These are phyloP conservation scores for Cervus canadensis DNA, from an alignment of 2,113 vertebrate genomes.

Conservation along the genomic window DNA sequence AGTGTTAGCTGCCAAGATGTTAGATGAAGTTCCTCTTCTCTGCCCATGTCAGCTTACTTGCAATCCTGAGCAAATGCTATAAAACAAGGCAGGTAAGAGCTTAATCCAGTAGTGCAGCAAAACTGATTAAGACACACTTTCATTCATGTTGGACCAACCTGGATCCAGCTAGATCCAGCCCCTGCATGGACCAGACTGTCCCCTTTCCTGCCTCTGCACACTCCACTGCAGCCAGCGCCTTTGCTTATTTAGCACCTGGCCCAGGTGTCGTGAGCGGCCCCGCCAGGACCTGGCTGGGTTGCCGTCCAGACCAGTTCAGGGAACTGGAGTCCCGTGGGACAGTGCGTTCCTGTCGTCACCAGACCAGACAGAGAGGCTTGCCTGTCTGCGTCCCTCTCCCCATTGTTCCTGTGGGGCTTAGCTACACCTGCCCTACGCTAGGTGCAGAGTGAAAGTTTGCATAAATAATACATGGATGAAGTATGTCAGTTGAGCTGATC, in stretches of 20 bases:
- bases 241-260: background rate
- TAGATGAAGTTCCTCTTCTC: background rate
- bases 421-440: background rate
- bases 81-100: background rate
- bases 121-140: background rate
- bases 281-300: background rate
- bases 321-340: background rate
- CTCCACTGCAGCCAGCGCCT: background rate
- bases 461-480: background rate
- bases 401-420: background rate
- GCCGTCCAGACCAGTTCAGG: background rate
- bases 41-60: background rate
- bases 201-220: background rate
- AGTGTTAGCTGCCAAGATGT: background rate
- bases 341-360: accelerated
- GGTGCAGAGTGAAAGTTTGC: background rate
- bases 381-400: background rate
- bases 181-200: accelerated
- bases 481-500: background rate
- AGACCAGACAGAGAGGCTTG: background rate
- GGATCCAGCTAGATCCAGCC: too few species aligned
- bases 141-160: background rate
- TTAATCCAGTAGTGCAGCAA: background rate
- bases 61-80: background rate
- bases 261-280: accelerated